Evolutionary conservation across 2,888 invertebrate genomes (phyloP), one percentile per base, ranked within the genome.

Genomic region (Acleris emargana): DNA sequence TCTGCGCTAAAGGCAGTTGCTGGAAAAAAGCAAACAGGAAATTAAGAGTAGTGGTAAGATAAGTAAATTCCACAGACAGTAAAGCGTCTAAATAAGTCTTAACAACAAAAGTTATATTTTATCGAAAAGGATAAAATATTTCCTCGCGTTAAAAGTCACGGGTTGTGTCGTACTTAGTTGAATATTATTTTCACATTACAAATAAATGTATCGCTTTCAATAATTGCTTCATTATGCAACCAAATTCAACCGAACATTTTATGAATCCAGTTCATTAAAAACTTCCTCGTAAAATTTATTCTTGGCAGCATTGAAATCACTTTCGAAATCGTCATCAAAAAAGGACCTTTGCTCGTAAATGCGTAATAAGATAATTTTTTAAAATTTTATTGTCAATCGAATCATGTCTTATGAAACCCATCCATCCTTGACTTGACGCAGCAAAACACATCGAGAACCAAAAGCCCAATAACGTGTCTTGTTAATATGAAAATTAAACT

Each of bases 321-420:
- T 89, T 91, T 91, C 90, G 82, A 88, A 89, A 83, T 66, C 51
- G 82, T 81, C 75, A 81, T 87, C 84, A 88, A 87, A 87, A 80
- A 77, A 77, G 70, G 71, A 66, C 59, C 69, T 51, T 66, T 58
- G 72, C 49, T 83, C 83, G 76, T 86, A 84, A 87, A 85, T 70
- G 77, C 72, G 71, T 62, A 32, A 71, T 79, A 75, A 79, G 72
- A 60, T 66, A 60, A 66, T 60, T 66, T 54, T 20, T 66, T 57
- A 57, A 66, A 51, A 57, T 57, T 57, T 66, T 55, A 66, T 60
- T 66, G 66, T 61, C 60, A 60, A 66, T 61, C 51, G 50, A 55
- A 51, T 59, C 64, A 59, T 61, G 51, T 32, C 43, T 61, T 66
- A 54, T 55, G 64, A 42, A 64, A 66, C 51, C 13, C 32, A 57